Percentiles rank a stretch among this genome's conserved stretches.
Evolutionary conservation across 2,888 invertebrate genomes (phyloP).

Genomic region (Eucera pruinosa): DNA sequence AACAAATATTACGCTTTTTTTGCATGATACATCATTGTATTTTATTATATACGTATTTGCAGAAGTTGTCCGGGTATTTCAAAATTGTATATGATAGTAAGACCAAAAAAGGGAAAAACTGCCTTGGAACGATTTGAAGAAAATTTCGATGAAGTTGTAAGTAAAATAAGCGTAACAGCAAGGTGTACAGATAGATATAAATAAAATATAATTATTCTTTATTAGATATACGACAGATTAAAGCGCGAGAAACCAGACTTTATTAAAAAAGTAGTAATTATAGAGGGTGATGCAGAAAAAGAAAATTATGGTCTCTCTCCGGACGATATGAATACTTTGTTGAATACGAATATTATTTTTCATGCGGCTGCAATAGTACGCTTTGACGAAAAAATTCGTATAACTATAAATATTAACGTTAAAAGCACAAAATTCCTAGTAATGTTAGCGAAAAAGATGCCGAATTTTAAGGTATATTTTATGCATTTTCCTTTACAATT

Average conservation of each 20-base stretch:
- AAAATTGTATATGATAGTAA: slow-evolving; percentile 80
- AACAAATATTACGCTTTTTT: no score
- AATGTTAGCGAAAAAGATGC: slow-evolving; percentile 88
- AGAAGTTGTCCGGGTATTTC: slow-evolving; percentile 80
- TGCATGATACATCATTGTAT: neutral
- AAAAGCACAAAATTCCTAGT: slow-evolving; percentile 88
- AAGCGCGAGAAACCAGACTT: slow-evolving; percentile 85
- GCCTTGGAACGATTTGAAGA: slow-evolving; percentile 78
- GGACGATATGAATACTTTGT: slow-evolving; percentile 84
- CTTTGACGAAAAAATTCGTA: slow-evolving; percentile 89
- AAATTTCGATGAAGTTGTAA: slow-evolving; percentile 80
- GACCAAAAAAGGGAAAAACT: slow-evolving; percentile 81
- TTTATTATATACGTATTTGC: slow-evolving; percentile 23
- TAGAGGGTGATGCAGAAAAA: slow-evolving; percentile 86
- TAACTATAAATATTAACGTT: slow-evolving; percentile 89
- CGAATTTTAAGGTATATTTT: slow-evolving; percentile 86
- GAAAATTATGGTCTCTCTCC: slow-evolving; percentile 85
- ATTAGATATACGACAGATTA: slow-evolving; percentile 85
- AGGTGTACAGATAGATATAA: neutral
- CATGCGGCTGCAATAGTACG: slow-evolving; percentile 91
- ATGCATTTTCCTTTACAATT: neutral
- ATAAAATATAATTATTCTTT: neutral
- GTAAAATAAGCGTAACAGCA: slow-evolving; percentile 50
- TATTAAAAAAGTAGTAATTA: slow-evolving; percentile 85
- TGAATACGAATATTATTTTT: slow-evolving; percentile 88